phyloP scores from a whole-genome alignment of 2,888 invertebrate genomes.

The Drosophila engyochracea region DNA sequence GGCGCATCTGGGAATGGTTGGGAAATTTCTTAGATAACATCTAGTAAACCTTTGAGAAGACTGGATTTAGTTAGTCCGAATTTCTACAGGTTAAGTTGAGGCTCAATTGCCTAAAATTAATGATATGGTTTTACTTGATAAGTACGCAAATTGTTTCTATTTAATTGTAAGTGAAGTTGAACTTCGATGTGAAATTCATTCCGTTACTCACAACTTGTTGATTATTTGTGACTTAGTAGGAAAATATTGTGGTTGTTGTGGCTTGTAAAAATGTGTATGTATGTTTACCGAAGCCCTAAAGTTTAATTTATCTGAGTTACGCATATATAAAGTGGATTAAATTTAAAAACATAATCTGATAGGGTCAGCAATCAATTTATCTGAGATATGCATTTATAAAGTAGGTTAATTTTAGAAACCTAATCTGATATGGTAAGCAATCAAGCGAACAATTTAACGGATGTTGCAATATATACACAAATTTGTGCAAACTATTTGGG shows the following conservation, averaged over 20 bases:
- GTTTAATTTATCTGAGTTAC: neutral
- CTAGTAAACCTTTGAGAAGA: neutral
- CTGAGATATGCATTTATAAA: neutral
- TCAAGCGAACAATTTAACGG: neutral
- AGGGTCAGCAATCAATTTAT: neutral
- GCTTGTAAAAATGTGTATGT: neutral
- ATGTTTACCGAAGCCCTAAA: neutral
- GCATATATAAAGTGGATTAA: neutral
- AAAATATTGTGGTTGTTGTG: neutral
- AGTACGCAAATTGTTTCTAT: no score
- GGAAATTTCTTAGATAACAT: slow-evolving; percentile 6
- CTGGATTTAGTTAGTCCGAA: neutral
- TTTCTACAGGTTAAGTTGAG: neutral
- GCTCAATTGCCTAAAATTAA: neutral
- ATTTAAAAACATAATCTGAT: neutral
- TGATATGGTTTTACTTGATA: neutral
- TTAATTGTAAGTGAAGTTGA: slow-evolving; percentile 10
- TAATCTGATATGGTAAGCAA: slow-evolving; percentile 4
- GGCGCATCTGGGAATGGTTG: slow-evolving; percentile 49
- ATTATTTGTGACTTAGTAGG: slow-evolving; percentile 16
- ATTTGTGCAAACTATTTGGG: neutral
- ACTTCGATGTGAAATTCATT: slow-evolving; percentile 5
- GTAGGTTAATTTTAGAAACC: neutral
- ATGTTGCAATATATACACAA: neutral
- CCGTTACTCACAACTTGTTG: neutral